Evolutionary conservation across 2,797 vertebrate genomes (phyloP).

Genomic region (Cossypha heuglini): DNA sequence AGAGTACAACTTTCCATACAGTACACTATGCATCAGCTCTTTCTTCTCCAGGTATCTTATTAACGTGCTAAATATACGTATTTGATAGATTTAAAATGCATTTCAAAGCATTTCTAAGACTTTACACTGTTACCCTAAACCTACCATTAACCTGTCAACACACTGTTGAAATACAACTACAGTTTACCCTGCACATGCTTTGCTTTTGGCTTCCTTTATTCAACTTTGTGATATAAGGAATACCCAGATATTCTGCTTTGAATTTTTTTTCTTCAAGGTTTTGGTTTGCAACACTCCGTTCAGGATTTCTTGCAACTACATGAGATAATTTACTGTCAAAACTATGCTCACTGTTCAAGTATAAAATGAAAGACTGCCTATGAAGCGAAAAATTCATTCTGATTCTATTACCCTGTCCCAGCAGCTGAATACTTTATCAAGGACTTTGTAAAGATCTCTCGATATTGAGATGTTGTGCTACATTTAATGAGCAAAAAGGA

Average conservation of each 20-base stretch:
- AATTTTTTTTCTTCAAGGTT: background rate
- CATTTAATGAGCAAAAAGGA: background rate
- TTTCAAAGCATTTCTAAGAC: background rate
- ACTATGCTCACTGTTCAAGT: background rate
- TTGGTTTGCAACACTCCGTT: background rate
- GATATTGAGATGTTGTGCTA: background rate
- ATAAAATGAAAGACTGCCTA: background rate
- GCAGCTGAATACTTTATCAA: background rate
- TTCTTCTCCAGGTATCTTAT: background rate
- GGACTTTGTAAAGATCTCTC: background rate
- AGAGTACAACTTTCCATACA: background rate
- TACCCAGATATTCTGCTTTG: background rate
- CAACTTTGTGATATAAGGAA: background rate
- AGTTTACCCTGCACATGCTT: background rate
- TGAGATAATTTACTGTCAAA: background rate
- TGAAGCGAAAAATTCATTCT: background rate
- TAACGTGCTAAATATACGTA: background rate
- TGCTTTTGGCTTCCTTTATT: background rate
- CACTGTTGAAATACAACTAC: background rate
- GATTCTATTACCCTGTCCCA: background rate
- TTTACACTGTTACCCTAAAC: background rate
- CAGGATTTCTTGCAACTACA: background rate
- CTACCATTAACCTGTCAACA: background rate
- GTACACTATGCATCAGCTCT: background rate
- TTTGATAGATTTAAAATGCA: background rate